These are phyloP conservation scores for Hylaeus volcanicus DNA, from an alignment of 1,140 invertebrate species.

Conservation along the genomic window DNA sequence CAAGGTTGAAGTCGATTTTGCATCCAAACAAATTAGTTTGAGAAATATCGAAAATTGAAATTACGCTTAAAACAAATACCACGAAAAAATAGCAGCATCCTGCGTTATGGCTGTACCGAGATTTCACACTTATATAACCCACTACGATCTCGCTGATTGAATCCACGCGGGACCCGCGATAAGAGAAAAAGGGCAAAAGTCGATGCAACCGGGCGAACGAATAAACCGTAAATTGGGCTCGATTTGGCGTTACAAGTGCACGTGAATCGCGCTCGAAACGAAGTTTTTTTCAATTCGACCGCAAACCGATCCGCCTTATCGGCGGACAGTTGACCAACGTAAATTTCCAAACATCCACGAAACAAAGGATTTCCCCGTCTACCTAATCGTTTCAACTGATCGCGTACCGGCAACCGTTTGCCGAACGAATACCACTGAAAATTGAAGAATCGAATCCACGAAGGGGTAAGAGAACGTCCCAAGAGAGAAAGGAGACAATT, in stretches of 20 bases:
- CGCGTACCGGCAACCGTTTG: conserved; percentile 38
- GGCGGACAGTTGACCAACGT: conserved; percentile 27
- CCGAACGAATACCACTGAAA: conserved; percentile 41
- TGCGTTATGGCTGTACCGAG: too few species aligned
- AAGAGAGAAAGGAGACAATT: conserved; percentile 35
- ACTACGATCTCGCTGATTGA: too few species aligned
- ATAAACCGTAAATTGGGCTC: conserved; percentile 1
- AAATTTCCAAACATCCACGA: conserved; percentile 37
- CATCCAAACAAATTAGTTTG: too few species aligned
- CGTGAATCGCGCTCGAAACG: not conserved
- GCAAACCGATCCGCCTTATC: conserved; percentile 22
- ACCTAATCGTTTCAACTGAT: conserved; percentile 48
- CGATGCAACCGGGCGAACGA: not conserved
- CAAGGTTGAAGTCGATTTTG: too few species aligned
- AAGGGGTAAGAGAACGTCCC: not conserved
- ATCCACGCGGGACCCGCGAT: too few species aligned
- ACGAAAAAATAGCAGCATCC: too few species aligned
- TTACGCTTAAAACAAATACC: too few species aligned
- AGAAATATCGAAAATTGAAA: too few species aligned
- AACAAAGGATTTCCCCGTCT: conserved; percentile 19
- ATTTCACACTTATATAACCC: too few species aligned
- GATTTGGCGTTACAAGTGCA: not conserved
- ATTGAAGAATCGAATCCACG: conserved; percentile 35
- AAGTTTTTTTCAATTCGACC: conserved; percentile 29
- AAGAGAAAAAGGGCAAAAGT: not conserved